These are phyloP conservation scores for Leptinotarsa defecta DNA, from an alignment of 1,140 invertebrate genomes.

Conservation along the genomic window DNA sequence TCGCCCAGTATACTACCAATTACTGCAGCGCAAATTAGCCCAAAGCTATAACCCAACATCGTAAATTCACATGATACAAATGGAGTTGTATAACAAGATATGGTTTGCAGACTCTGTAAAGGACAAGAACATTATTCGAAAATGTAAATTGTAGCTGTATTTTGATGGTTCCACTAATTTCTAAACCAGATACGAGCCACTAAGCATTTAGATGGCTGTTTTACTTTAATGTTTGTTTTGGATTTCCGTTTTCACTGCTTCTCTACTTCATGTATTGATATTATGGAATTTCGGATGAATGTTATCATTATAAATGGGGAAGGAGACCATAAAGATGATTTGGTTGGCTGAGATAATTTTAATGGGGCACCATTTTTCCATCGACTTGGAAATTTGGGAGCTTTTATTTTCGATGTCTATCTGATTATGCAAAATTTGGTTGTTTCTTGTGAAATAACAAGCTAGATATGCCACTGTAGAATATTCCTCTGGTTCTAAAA, in stretches of 20 bases:
- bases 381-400: neutral
- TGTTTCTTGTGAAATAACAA: too few relatives aligned
- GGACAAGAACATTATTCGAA: slow-evolving; percentile 20
- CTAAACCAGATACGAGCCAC: slow-evolving; percentile 13
- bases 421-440: too few relatives aligned
- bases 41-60: neutral
- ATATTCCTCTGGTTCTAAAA: too few relatives aligned
- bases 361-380: neutral
- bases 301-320: slow-evolving; percentile 11
- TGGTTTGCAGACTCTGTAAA: slow-evolving; percentile 9
- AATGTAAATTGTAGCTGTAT: slow-evolving; percentile 20
- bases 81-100: slow-evolving; percentile 17
- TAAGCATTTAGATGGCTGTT: slow-evolving; percentile 26
- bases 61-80: slow-evolving; percentile 1
- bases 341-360: slow-evolving; percentile 6
- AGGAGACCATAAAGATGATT: neutral
- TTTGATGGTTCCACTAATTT: slow-evolving; percentile 24
- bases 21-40: neutral
- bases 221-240: slow-evolving; percentile 24
- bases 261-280: slow-evolving; percentile 5
- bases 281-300: slow-evolving; percentile 8
- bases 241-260: slow-evolving; percentile 23
- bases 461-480: too few relatives aligned
- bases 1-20: neutral
- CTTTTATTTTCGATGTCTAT: neutral